phyloP scores from a whole-genome alignment of 2,797 vertebrate genomes.

The Hipposideros larvatus region DNA sequence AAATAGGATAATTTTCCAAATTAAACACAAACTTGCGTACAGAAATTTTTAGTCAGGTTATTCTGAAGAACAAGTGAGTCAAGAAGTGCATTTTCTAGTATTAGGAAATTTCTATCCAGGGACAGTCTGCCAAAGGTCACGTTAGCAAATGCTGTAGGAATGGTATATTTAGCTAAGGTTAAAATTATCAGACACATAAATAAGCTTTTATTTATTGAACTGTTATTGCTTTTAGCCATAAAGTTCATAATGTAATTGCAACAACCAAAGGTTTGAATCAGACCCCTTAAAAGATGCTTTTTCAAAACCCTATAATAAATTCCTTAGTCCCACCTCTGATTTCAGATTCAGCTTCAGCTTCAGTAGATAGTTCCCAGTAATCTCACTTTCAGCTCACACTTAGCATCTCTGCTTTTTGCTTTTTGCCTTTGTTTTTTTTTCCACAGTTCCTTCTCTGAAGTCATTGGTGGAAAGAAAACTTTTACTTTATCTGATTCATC shows the following conservation, averaged over 20 bases:
- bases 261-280: neutral
- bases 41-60: neutral
- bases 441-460: neutral
- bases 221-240: neutral
- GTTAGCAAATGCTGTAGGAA: neutral
- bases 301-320: neutral
- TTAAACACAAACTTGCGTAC: neutral
- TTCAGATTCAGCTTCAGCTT: neutral
- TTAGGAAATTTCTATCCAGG: neutral
- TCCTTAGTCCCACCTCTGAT: neutral
- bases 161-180: neutral
- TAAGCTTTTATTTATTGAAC: neutral
- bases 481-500: neutral
- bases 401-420: neutral
- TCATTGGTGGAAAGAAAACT: neutral
- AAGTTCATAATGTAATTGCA: neutral
- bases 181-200: constrained; percentile 1
- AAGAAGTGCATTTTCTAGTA: constrained; percentile 1
- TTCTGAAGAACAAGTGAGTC: neutral
- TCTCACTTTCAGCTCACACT: neutral
- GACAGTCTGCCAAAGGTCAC: neutral
- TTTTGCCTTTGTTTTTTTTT: neutral
- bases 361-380: neutral
- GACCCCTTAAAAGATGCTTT: neutral
- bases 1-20: neutral